Base-by-base conservation (phyloP, 2,888 invertebrate genomes). In the Mechanitis messenoides region DNA sequence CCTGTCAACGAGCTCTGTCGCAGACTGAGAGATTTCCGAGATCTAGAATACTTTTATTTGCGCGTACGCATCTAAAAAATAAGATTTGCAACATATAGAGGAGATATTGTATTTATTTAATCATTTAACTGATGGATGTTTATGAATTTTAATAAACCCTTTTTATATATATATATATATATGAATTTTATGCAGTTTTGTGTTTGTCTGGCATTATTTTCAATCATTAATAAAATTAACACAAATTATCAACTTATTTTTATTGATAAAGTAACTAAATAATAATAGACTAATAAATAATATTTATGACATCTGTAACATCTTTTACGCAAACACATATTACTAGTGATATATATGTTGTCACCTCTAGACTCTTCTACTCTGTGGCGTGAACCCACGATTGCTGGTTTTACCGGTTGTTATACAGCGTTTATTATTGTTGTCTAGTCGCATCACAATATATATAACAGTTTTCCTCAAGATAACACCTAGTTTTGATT, bases 351-450 rank as follows among this genome's bases (percentile, higher is more conserved):
- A 35, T 35, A 35, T 5, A 35, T 35, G 3, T 1, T 42, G 42
- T 42, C 42, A 42, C 9, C 9, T 42, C 42, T 42, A 42, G 11
- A 9, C 6, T 5, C 3, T 54, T 33, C 3, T 50, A 63, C 33
- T 64, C 59, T 61, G 58, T 63, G 45, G 53, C 3, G n/a, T 33
- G 12, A 3, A 67, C 33, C 71, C 70, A 70, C 69, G 70, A 70
- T 69, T 70, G 64, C 70, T 61, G 72, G 72, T 68, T 67, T 62
- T 69, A 72, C 72, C 68, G 70, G 73, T 72, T 64, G 46, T 54
- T 56, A 31, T 55, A 31, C 56, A 33, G 3, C 31, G 31, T 50
- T 9, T 31, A 31, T 50, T 59, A 60, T 55, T 58, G 47, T 45
- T 58, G n/a, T 54, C 38, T 46, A 33, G 7, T 46, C 28, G 7